These are phyloP conservation scores for Phorcus lineatus DNA, from an alignment of 2,888 invertebrate genomes.

Conservation along the genomic window DNA sequence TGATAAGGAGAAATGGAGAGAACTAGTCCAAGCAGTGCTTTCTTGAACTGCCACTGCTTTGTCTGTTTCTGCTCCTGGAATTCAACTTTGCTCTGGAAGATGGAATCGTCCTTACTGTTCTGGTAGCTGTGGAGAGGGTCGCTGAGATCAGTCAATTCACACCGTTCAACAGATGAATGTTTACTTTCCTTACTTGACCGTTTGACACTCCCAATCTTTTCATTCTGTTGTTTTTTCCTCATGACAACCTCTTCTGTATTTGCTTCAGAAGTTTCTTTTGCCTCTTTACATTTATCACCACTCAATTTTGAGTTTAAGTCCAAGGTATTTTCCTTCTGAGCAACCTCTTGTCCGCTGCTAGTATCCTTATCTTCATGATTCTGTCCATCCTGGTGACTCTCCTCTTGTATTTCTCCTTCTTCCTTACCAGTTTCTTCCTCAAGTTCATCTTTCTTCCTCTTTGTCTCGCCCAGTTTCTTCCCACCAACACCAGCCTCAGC, in stretches of 20 bases:
- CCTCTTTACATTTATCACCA: background rate
- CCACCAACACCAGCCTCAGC: background rate
- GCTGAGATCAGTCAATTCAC: constrained; percentile 64
- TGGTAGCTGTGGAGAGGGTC: constrained; percentile 85
- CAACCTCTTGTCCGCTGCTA: background rate
- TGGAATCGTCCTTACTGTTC: constrained; percentile 76
- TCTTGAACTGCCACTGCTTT: constrained; percentile 81
- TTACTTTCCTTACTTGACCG: background rate
- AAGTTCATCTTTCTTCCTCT: background rate
- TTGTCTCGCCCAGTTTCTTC: background rate
- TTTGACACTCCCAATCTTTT: background rate
- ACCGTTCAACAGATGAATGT: constrained; percentile 34
- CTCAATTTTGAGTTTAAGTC: background rate
- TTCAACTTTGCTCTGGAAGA: constrained; percentile 61
- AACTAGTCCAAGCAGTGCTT: constrained; percentile 84
- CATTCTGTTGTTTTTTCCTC: constrained; percentile 3
- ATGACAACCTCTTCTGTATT: background rate
- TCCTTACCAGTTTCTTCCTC: background rate
- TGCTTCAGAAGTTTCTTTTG: background rate
- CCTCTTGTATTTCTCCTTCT: background rate
- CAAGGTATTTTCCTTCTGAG: background rate
- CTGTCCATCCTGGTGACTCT: background rate
- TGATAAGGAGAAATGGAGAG: constrained; percentile 91
- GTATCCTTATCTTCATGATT: constrained; percentile 9
- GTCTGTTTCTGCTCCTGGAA: constrained; percentile 48